Evolutionary conservation across 2,113 vertebrate genomes (phyloP), one percentile per base, ranked within the genome.

Genomic region (Panthera leo): DNA sequence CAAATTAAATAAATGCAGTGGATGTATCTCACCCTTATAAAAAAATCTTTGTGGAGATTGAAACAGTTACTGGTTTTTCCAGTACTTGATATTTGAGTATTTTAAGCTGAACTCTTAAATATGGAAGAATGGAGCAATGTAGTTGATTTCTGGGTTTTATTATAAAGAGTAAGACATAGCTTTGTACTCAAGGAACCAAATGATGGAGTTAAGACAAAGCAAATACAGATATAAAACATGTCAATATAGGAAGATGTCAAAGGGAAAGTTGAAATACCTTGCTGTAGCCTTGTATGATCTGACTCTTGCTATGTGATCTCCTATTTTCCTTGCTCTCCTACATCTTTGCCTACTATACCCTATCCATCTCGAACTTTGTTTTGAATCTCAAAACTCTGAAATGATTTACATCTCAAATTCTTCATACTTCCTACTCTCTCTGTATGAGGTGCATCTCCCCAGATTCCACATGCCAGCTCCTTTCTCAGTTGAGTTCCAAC

Each of bases 61-160:
- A 3, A 34, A 7, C 9, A 51, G 16, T 87, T 84, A 53, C 19
- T 92, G 68, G 61, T 48, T 92, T 83, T 95, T 23, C 25, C 9
- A 73, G 61, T 87, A 51, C 36, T 61, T 90, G n/a, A 73, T 78
- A 23, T 45, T 88, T 80, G 63, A 73, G 27, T 83, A 94, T 92
- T 97, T 92, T 79, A 83, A 61, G 8, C 3, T 6, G 45, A 92
- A 92, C 48, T 89, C 29, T 91, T n/a, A 89, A 96, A 95, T 65
- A 25, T 85, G 36, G 75, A 83, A 92, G 42, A 7, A 53, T 27
- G 76, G 21, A 67, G 3, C 18, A 63, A 29, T 61, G 4, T 73
- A 71, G 6, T 73, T 68, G 75, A 31, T 78, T 67, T 29, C 90
- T 96, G 34, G 14, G 42, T 73, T 97, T 80, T 36, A 53, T n/a